Percentiles rank a stretch among this genome's conserved stretches.
These are phyloP conservation scores for Ibycter americanus DNA, from an alignment of 2,797 vertebrate genomes.

Conservation along the genomic window DNA sequence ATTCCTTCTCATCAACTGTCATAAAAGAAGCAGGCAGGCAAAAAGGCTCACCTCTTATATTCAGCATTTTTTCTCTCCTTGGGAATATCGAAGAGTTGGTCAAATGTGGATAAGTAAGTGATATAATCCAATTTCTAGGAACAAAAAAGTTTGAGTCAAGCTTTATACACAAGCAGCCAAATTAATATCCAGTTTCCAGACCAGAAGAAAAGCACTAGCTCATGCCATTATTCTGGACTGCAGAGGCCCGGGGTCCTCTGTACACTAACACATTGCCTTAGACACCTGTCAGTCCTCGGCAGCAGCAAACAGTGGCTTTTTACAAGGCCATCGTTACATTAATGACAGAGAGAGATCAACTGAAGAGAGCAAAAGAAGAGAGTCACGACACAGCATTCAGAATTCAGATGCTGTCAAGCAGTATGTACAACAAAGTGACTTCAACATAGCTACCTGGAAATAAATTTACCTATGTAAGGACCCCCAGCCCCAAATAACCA, in stretches of 20 bases:
- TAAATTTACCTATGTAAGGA: not conserved
- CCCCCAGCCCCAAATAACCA: not conserved
- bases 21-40: not conserved
- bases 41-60: slow-evolving; percentile 87
- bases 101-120: slow-evolving; percentile 93
- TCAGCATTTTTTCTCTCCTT: slow-evolving; percentile 97
- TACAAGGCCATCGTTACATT: not conserved
- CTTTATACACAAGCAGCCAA: not conserved
- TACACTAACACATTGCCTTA: not conserved
- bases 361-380: not conserved
- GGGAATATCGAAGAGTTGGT: slow-evolving; percentile 96
- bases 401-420: not conserved
- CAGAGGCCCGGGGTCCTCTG: not conserved
- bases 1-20: not conserved
- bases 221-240: not conserved
- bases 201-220: not conserved
- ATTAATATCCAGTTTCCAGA: not conserved
- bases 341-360: not conserved
- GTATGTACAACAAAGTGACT: not conserved
- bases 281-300: not conserved
- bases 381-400: not conserved
- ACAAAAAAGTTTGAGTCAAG: not conserved
- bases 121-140: slow-evolving; percentile 95
- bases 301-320: not conserved
- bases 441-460: not conserved